Evolutionary conservation across 2,797 vertebrate species (phyloP).

Genomic region (Trachurus trachurus): DNA sequence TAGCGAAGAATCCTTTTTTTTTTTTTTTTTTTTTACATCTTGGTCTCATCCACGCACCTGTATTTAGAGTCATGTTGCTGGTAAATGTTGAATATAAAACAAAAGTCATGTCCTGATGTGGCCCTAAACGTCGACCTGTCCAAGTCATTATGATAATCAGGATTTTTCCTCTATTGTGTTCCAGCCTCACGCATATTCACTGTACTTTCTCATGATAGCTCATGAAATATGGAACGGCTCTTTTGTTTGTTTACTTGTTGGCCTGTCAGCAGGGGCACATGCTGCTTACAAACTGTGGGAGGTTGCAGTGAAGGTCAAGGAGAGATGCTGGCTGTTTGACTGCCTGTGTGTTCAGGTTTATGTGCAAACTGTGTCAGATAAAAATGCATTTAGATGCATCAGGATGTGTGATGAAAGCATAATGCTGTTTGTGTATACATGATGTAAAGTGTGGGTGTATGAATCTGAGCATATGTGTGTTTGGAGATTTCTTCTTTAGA

Average conservation of each 20-base stretch:
- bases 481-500: not conserved
- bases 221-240: constrained; percentile 69
- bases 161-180: constrained; percentile 39
- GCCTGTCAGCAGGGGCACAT: constrained; percentile 51
- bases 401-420: not conserved
- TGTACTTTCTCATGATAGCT: constrained; percentile 38
- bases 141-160: constrained; percentile 46
- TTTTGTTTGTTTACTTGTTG: constrained; percentile 69
- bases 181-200: constrained; percentile 2
- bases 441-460: not conserved
- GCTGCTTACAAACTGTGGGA: constrained; percentile 56
- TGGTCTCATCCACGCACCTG: not conserved
- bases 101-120: constrained; percentile 15
- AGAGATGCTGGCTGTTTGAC: constrained; percentile 20
- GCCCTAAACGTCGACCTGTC: constrained; percentile 36
- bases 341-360: constrained; percentile 6
- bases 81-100: not conserved
- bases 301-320: constrained; percentile 62
- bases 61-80: not conserved
- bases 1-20: too few species aligned
- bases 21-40: too few species aligned
- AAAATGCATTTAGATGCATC: not conserved
- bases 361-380: not conserved
- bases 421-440: not conserved
- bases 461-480: not conserved